Evolutionary conservation across 1,140 invertebrate species (phyloP), one percentile per base, ranked within the genome.

Genomic region (Bradysia coprophila): DNA sequence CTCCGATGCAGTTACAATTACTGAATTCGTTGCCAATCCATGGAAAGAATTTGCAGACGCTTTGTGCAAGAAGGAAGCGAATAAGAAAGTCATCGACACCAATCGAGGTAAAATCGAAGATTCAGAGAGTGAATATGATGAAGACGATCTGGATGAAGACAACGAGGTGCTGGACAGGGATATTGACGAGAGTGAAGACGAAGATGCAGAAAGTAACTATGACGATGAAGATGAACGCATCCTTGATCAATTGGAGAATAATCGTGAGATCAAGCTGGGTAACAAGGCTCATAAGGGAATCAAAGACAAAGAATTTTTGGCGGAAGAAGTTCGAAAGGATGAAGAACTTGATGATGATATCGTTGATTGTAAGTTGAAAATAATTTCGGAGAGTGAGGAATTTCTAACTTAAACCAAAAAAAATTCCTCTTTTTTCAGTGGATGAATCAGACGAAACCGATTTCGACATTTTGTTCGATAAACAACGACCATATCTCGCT

Each of bases 301-400:
- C 41, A 23, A 54, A 51, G 28, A 40, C 45, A 42, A 44, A 15
- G 34, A 37, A 42, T 42, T 49, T 37, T 42, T 46, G 9, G 34
- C 59, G 16, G 47, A 41, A 45, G 44, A 48, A 18, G 43, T 38
- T 21, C 43, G 45, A 40, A 33, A 46, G 44, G 43, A 45, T 21
- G 10, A 57, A 42, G 44, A n/a, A n/a, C n/a, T n/a, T 28, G 40
- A 56, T 19, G 28, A 51, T 24, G 55, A 49, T 0, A 13, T 59
- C 18, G 46, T 46, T 40, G 57, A 52, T 18, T 49, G 57, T 41
- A 51, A 56, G 28, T 41, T 60, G 11, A 58, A 64, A 10, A 47
- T 66, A 21, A 56, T 58, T 31, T 52, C 66, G 16, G 62, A 67
- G 42, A 65, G 52, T 2, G 40, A 40, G 5, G 53, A 57, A n/a